Evolutionary conservation across 2,888 invertebrate species (phyloP), one percentile per base, ranked within the genome.

Genomic region (Parasteatoda lunata): DNA sequence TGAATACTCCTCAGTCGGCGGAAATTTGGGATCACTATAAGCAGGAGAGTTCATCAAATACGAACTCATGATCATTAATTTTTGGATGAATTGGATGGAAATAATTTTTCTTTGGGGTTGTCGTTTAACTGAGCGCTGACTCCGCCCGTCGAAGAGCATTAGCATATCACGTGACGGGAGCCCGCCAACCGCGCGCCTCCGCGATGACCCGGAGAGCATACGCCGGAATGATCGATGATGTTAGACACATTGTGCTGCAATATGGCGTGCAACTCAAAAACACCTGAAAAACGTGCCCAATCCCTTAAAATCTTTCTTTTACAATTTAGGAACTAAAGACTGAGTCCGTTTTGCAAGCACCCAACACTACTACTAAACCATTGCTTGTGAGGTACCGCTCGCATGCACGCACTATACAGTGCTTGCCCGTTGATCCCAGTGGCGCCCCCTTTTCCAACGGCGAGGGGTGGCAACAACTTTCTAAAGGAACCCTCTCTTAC

Each of bases 1-100:
- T 91, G 95, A 95, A 93, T 96, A 96, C 91, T 97, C 97, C 92
- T 97, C 97, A 91, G 94, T 95, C 79, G 97, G 97, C 89, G 97
- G 97, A 93, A 93, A 92, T 91, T 93, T 93, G 51, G 92, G 92
- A 90, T 93, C 93, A 88, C 83, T 82, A 71, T 84, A 88, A 78
- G 85, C 84, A 82, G 89, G 88, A 89, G 89, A 90, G 89, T 90
- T 89, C 90, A 90, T 90, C 90, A 98, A 95, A 94, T 97, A 98
- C 93, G 97, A 97, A 94, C 97, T 97, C 98, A 98, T 98, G 93
- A 92, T 93, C 89, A 89, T 89, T 89, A 93, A 94, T 93, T 93
- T 93, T 93, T 93, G 90, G 91, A 91, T 90, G 91, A 91, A 91
- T 91, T 91, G 92, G 91, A 91, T 91, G 91, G 91, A 92, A 92